phyloP scores from a whole-genome alignment of 2,797 vertebrate species.

The Pelodytes ibericus region DNA sequence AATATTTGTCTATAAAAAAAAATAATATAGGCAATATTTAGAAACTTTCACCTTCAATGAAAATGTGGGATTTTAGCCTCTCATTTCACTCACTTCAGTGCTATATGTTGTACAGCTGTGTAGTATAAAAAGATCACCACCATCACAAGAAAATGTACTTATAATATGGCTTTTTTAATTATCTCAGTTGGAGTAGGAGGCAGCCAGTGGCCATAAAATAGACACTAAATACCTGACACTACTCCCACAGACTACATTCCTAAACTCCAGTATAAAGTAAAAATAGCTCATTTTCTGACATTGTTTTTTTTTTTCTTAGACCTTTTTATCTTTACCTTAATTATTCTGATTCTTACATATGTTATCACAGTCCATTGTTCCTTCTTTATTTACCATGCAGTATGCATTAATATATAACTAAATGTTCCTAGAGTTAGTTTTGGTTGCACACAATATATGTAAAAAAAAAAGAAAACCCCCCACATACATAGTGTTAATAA shows the following conservation, averaged over 20 bases:
- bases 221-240: constrained; percentile 5
- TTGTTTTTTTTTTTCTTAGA: too few species aligned
- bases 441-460: too few species aligned
- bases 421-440: too few species aligned
- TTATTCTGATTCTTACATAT: too few species aligned
- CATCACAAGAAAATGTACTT: constrained; percentile 12
- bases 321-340: too few species aligned
- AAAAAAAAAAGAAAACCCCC: too few species aligned
- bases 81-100: neutral
- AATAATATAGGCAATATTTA: neutral
- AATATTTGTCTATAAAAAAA: neutral
- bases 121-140: constrained; percentile 9
- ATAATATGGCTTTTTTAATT: constrained; percentile 43
- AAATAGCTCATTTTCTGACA: too few species aligned
- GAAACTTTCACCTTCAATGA: too few species aligned
- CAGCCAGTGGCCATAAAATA: neutral
- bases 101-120: constrained; percentile 21
- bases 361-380: neutral
- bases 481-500: too few species aligned
- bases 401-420: too few species aligned
- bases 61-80: too few species aligned
- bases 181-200: constrained; percentile 35
- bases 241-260: constrained; percentile 42
- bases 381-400: too few species aligned
- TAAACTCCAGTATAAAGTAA: neutral